Evolutionary conservation across 2,113 vertebrate species (phyloP).

Genomic region (Antechinus stuartii): DNA sequence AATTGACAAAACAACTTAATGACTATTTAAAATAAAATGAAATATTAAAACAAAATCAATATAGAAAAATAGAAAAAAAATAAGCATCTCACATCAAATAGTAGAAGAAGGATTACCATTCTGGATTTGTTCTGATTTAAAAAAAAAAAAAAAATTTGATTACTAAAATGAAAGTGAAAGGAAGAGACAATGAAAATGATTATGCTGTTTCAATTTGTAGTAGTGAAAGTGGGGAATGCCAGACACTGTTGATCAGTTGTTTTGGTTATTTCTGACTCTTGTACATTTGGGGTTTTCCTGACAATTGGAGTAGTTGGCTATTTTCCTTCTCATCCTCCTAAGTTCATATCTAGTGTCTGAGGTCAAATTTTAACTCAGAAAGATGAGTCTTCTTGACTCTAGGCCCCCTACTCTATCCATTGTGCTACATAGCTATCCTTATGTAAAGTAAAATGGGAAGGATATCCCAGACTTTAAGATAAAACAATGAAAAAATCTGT

Average conservation of each 20-base stretch:
- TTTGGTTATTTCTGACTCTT: background rate
- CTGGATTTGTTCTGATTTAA: background rate
- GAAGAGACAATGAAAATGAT: background rate
- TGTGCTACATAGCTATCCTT: background rate
- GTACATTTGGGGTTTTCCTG: background rate
- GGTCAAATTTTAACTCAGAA: background rate
- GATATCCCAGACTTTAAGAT: background rate
- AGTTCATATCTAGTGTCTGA: background rate
- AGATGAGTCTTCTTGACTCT: background rate
- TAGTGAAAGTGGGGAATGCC: background rate
- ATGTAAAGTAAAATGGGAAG: background rate
- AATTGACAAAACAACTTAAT: background rate
- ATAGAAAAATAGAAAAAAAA: background rate
- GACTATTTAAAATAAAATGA: background rate
- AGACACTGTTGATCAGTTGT: constrained; percentile 65
- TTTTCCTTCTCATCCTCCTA: background rate
- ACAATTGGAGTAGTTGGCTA: background rate
- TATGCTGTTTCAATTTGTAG: background rate
- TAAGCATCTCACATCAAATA: background rate
- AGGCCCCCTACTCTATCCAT: background rate
- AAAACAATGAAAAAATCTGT: background rate
- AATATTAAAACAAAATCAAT: background rate
- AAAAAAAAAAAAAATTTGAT: background rate
- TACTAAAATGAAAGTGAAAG: background rate
- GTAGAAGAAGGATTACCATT: background rate